These are phyloP conservation scores for Hydroisotoma schaefferi DNA, from an alignment of 2,888 invertebrate genomes.

Conservation along the genomic window DNA sequence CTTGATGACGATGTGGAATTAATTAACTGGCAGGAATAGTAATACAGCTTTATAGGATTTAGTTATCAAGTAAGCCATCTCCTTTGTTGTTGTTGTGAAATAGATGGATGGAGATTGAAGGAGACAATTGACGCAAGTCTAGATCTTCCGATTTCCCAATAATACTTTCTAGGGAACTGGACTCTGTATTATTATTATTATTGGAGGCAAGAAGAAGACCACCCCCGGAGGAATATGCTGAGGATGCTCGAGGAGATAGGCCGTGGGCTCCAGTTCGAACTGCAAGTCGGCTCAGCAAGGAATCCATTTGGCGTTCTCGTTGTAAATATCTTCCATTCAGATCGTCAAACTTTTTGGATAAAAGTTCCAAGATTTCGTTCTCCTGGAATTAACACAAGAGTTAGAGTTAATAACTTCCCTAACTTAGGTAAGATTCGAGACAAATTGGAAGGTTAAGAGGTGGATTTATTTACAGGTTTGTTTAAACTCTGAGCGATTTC, in stretches of 20 bases:
- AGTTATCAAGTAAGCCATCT: too few relatives aligned
- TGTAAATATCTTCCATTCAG: slow-evolving; percentile 36
- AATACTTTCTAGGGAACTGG: background rate
- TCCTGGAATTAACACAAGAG: slow-evolving; percentile 24
- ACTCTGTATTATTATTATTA: slow-evolving; percentile 15
- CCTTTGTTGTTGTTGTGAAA: too few relatives aligned
- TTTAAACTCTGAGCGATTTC: slow-evolving; percentile 31
- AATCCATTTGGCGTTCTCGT: slow-evolving; percentile 38
- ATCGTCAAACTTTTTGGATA: slow-evolving; percentile 41
- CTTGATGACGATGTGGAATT: too few relatives aligned
- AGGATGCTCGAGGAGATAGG: slow-evolving; percentile 5
- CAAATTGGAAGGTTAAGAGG: too few relatives aligned
- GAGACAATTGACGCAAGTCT: slow-evolving; percentile 3
- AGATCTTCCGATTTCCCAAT: too few relatives aligned
- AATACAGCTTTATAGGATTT: too few relatives aligned
- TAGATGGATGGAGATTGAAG: background rate
- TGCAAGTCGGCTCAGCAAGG: slow-evolving; percentile 29
- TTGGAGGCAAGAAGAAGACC: background rate
- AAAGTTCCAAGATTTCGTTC: slow-evolving; percentile 32
- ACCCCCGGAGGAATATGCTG: too few relatives aligned
- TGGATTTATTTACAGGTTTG: slow-evolving; percentile 31
- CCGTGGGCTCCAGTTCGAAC: background rate
- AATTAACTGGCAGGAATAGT: too few relatives aligned
- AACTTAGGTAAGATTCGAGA: background rate
- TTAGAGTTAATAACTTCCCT: background rate